Base-by-base conservation (phyloP, 2,888 invertebrate species). In the Pogonocherus hispidulus region DNA sequence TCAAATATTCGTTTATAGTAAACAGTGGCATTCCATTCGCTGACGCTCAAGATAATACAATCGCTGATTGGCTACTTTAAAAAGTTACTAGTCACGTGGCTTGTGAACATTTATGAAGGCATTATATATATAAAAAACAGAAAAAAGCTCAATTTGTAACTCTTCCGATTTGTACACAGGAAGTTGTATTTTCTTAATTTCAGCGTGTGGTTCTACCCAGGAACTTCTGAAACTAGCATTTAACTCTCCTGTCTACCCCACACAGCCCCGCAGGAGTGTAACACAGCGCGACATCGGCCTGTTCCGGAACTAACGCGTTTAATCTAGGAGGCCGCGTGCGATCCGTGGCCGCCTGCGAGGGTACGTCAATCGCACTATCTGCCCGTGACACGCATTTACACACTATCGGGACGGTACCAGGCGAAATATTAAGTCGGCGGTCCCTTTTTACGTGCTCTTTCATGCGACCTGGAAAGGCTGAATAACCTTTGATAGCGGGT, bases 291-390 rank as follows among this genome's bases (percentile, higher is more conserved):
- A 22, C 41, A n/a, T 54, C 55, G 55, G 54, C 44, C 47, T 54
- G 27, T 66, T 54, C 41, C 70, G 65, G 70, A 67, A 70, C 70
- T 67, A 70, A 70, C 67, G 44, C 67, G 62, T 27, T 56, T 70
- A 70, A 70, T 70, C 70, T 70, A 57, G 70, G 63, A 66, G 72
- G 72, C 63, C 72, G 70, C 69, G 73, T 73, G 67, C 70, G 32
- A 63, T 54, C 52, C 54, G 23, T 47, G 59, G 55, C 55, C 41
- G 51, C n/a, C 62, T 20, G 47, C 32, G 70, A 71, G 77, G 78
- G 77, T 72, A 74, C 71, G 79, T 78, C 78, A 78, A 78, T 79
- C 77, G 78, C 79, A 77, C 78, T 80, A 80, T 80, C 80, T 80
- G 80, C 74, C 74, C 74, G 73, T 80, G 80, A 79, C 79, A 79